Base-by-base conservation (phyloP, 2,888 invertebrate species). In the Pristionchus mayeri region DNA sequence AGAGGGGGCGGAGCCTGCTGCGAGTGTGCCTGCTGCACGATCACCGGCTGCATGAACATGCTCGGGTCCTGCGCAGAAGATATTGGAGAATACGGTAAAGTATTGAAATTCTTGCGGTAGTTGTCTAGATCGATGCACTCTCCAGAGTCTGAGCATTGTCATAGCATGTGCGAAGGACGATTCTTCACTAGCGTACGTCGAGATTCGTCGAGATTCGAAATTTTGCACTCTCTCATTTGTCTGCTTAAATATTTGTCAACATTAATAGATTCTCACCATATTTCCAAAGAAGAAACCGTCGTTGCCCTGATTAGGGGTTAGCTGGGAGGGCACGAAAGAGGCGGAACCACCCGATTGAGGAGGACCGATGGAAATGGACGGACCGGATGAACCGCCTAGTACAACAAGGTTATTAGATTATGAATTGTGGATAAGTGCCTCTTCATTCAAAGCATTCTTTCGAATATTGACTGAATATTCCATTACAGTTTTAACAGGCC, bases 31-130 rank as follows among this genome's bases (percentile, higher is more conserved):
- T 21, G 50, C 37, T 37, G 80, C 34, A 57, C 57, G 57, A 57
- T 18, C 40, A 57, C 40, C 24, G 80, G 80, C 80, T 57, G 80
- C 80, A 57, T 37, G 57, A 57, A 54, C 57, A 54, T 54, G 57
- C 27, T 80, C 37, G 80, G 80, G 40, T 80, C 80, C 80, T 80
- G 80, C 9, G 16, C 4, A 13, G 57, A 80, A 80, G 6, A 13
- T 2, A 21, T 9, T 57, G 3, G 16, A 57, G n/a, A 34, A 9
- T 3, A 67, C 67, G 37, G 7, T 67, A 18, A 57, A 24, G 11
- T 7, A 21, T 57, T 7, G 7, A 2, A 11, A 57, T 4, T 7
- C 7, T 24, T 0, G 3, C 57, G 21, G 24, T 57, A 54, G 3
- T 54, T n/a, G 0, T 54, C n/a, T 54, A 18, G n/a, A 21, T n/a